phyloP scores from a whole-genome alignment of 2,888 invertebrate genomes.

The Cactoblastis cactorum region DNA sequence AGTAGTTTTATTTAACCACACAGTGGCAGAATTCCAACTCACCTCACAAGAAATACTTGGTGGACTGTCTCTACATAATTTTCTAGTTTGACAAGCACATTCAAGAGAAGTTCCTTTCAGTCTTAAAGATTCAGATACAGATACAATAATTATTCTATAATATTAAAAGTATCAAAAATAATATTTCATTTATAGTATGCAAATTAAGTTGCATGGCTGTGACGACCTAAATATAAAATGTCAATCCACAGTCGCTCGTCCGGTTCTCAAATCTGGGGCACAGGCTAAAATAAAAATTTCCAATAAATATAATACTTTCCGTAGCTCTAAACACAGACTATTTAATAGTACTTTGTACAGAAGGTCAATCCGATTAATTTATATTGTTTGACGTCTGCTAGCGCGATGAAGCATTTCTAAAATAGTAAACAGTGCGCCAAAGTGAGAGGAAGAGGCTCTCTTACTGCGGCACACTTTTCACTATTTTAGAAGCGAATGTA shows the following conservation, averaged over 20 bases:
- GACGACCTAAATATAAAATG: slow-evolving; percentile 34
- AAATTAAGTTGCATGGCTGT: slow-evolving; percentile 33
- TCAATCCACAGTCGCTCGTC: slow-evolving; percentile 18
- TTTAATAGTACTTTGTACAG: too few relatives aligned
- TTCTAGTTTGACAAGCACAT: neutral
- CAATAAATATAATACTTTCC: neutral
- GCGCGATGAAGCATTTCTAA: too few relatives aligned
- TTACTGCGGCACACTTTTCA: too few relatives aligned
- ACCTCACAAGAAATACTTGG: neutral
- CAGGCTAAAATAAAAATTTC: neutral
- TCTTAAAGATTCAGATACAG: too few relatives aligned
- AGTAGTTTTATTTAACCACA: neutral
- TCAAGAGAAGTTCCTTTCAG: neutral
- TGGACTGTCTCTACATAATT: neutral
- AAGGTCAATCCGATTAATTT: too few relatives aligned
- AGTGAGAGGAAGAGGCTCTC: too few relatives aligned
- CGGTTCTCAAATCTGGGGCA: slow-evolving; percentile 1
- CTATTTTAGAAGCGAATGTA: too few relatives aligned
- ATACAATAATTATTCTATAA: too few relatives aligned
- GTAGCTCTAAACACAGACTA: too few relatives aligned
- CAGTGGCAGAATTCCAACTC: slow-evolving; percentile 4
- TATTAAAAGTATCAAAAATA: slow-evolving; percentile 18
- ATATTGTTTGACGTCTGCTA: too few relatives aligned
- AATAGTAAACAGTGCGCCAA: too few relatives aligned
- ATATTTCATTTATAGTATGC: slow-evolving; percentile 29